Evolutionary conservation across 1,140 invertebrate genomes (phyloP), one percentile per base, ranked within the genome.

Genomic region (Drosophila tsacasi): DNA sequence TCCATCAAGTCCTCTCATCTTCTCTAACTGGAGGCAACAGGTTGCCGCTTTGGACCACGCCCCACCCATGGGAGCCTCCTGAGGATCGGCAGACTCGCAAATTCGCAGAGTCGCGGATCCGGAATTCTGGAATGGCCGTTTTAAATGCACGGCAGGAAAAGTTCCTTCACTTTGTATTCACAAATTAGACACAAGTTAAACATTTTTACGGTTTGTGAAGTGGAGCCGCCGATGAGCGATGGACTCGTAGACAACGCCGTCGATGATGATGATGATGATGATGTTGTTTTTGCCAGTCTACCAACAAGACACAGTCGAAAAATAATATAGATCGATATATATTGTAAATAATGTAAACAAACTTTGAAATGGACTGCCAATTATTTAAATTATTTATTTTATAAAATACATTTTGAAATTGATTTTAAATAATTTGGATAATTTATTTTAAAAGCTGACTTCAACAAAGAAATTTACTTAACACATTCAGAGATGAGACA

Each of bases 111-210:
- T n/a, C 25, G 50, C 27, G 27, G 21, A 46, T 30, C 54, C 54
- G 54, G 54, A 57, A 57, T 66, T 63, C 15, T 25, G 63, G 39
- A 66, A 63, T 55, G 49, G 27, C 44, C 47, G 27, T 39, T 68
- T 76, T 37, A 61, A 61, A 77, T 76, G 73, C 64, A 60, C 55
- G 62, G 60, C 79, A 64, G 75, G 47, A 76, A 62, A 46, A 67
- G 67, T 83, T 55, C 64, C 54, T 72, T 75, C 65, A 78, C 67
- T 83, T 82, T 82, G 74, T 74, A 66, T 77, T 68, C 81, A 83
- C 81, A 83, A 83, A 83, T 83, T 83, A 83, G 81, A 83, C 76
- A 76, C 81, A 76, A 84, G 72, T 65, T 80, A 30, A 72, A 62
- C 47, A 76, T 52, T 74, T 82, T 83, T 75, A 69, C 63, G 74